Evolutionary conservation across 2,797 vertebrate species (phyloP).

Genomic region (Paedocypris micromegethes): DNA sequence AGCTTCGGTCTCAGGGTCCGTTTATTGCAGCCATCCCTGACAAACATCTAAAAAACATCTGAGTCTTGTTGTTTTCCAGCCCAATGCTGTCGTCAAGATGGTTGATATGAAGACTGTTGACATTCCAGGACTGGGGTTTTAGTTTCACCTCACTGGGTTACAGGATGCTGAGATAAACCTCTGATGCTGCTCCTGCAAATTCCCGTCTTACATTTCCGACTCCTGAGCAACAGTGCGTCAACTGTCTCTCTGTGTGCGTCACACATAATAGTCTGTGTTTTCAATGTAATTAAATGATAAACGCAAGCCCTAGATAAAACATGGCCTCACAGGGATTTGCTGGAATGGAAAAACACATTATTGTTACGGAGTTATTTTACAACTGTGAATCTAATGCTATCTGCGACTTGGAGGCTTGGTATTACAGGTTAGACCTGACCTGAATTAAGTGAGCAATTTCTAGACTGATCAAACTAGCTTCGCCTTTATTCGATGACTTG

Average conservation of each 20-base stretch:
- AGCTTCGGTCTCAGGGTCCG: not conserved
- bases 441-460: conserved; percentile 23
- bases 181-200: not conserved
- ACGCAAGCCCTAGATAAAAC: conserved; percentile 17
- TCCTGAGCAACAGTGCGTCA: conserved; percentile 17
- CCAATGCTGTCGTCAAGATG: not conserved
- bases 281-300: conserved; percentile 44
- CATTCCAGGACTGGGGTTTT: not conserved
- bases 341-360: not conserved
- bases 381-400: conserved; percentile 19
- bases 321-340: conserved; percentile 22
- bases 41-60: not conserved
- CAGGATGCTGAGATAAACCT: conserved; percentile 11
- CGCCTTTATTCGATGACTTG: not conserved
- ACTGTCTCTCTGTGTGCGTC: conserved; percentile 9
- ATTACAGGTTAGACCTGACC: conserved; percentile 27
- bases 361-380: conserved; percentile 8
- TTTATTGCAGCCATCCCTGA: not conserved
- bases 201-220: conserved; percentile 4
- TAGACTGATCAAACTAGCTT: not conserved
- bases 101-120: not conserved
- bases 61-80: not conserved
- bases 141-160: conserved; percentile 5
- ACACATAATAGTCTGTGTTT: conserved; percentile 30
- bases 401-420: conserved; percentile 21